phyloP scores from a whole-genome alignment of 2,888 invertebrate genomes.

The Drosophila kanekoi region DNA sequence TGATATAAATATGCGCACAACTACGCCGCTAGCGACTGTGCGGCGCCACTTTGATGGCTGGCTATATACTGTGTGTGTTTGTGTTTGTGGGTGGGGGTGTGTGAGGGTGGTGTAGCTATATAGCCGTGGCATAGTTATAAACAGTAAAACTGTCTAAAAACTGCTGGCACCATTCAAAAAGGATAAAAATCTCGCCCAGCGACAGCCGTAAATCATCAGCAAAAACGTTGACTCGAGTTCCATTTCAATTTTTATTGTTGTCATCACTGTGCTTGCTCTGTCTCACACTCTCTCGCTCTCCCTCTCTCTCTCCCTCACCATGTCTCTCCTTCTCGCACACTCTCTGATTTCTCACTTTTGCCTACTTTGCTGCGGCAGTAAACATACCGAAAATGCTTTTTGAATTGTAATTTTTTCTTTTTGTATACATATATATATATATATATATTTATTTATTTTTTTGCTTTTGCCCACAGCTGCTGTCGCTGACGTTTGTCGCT shows the following conservation, averaged over 20 bases:
- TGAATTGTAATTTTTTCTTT: slow-evolving; percentile 73
- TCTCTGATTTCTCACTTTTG: slow-evolving; percentile 34
- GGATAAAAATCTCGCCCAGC: slow-evolving; percentile 70
- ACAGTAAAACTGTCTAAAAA: slow-evolving; percentile 78
- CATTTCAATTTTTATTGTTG: slow-evolving; percentile 71
- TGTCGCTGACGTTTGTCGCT: slow-evolving; percentile 71
- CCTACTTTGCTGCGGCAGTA: slow-evolving; percentile 71
- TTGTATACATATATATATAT: slow-evolving; percentile 4
- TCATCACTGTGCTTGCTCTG: slow-evolving; percentile 37
- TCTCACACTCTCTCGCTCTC: not conserved
- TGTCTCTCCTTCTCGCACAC: not conserved
- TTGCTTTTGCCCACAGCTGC: slow-evolving; percentile 32
- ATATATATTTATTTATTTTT: slow-evolving; percentile 24
- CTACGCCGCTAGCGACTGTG: slow-evolving; percentile 39
- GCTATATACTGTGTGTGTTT: not conserved
- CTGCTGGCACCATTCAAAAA: slow-evolving; percentile 66
- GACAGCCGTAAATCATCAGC: slow-evolving; percentile 68
- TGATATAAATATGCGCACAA: slow-evolving; percentile 70
- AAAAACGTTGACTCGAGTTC: slow-evolving; percentile 58
- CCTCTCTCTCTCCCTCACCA: not conserved
- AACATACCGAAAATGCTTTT: slow-evolving; percentile 80
- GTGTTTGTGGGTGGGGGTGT: not conserved
- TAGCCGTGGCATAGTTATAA: slow-evolving; percentile 62
- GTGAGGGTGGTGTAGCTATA: slow-evolving; percentile 7
- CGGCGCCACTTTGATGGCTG: slow-evolving; percentile 65